Evolutionary conservation across 2,797 vertebrate genomes (phyloP).

Genomic region (Eidolon dupreanum): DNA sequence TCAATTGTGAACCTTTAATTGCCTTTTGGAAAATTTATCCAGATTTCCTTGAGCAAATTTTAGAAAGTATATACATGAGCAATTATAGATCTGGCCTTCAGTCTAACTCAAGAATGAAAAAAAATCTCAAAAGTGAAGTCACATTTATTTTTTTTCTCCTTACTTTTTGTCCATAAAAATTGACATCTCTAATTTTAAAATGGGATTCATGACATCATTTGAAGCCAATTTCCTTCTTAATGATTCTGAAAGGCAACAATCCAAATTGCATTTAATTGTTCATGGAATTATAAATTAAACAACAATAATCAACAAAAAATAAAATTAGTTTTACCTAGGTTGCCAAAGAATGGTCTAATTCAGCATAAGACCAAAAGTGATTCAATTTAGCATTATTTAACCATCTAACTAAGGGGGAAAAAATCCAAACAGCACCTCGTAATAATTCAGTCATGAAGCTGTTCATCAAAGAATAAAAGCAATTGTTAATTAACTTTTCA

Average conservation of each 20-base stretch:
- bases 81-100: conserved; percentile 58
- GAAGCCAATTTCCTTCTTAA: conserved; percentile 6
- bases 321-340: not conserved
- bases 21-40: conserved; percentile 40
- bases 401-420: conserved; percentile 4
- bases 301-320: conserved; percentile 2
- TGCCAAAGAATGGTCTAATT: conserved; percentile 28
- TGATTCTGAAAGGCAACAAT: conserved; percentile 11
- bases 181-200: conserved; percentile 26
- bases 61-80: conserved; percentile 30
- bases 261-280: conserved; percentile 36
- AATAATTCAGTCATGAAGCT: conserved; percentile 18
- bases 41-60: conserved; percentile 65
- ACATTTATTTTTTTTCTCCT: not conserved
- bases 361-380: not conserved
- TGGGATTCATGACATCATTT: conserved; percentile 15
- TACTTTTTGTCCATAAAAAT: conserved; percentile 38
- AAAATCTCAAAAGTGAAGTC: conserved; percentile 6
- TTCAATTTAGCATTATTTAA: conserved; percentile 46
- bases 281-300: not conserved
- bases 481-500: conserved; percentile 59
- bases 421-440: not conserved
- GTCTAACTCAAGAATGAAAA: conserved; percentile 42
- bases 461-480: conserved; percentile 48
- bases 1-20: conserved; percentile 37